Evolutionary conservation across 2,888 invertebrate genomes (phyloP).

Genomic region (Pherbina coryleti): DNA sequence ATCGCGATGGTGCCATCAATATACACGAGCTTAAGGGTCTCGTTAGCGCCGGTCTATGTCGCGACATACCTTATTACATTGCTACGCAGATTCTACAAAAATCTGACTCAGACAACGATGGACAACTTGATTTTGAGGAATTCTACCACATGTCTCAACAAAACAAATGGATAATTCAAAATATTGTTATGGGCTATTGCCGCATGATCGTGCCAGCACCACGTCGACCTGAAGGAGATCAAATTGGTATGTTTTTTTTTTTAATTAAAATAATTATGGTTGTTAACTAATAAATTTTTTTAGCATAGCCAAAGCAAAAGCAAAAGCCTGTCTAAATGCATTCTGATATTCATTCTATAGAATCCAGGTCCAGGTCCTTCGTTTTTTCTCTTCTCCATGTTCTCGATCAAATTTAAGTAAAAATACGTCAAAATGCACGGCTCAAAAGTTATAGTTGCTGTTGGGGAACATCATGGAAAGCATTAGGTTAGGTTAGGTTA

Average conservation of each 20-base stretch:
- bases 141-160: constrained; percentile 75
- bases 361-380: too few relatives aligned
- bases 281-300: too few relatives aligned
- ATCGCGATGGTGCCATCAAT: constrained; percentile 79
- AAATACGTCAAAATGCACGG: too few relatives aligned
- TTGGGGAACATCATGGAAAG: too few relatives aligned
- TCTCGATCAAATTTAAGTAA: too few relatives aligned
- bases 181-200: constrained; percentile 64
- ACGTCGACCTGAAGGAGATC: constrained; percentile 64
- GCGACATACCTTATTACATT: constrained; percentile 78
- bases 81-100: constrained; percentile 77
- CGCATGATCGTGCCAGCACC: constrained; percentile 65
- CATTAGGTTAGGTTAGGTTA: too few relatives aligned
- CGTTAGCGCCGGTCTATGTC: constrained; percentile 63
- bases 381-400: too few relatives aligned
- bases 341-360: too few relatives aligned
- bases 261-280: too few relatives aligned
- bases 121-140: constrained; percentile 77
- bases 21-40: constrained; percentile 74
- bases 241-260: constrained; percentile 56
- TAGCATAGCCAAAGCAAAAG: too few relatives aligned
- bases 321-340: too few relatives aligned
- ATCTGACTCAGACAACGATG: constrained; percentile 76
- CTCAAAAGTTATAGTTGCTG: too few relatives aligned
- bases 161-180: constrained; percentile 70